Evolutionary conservation across 92 coral and sea anemone genomes (phyloP).

Genomic region (Porites rus): DNA sequence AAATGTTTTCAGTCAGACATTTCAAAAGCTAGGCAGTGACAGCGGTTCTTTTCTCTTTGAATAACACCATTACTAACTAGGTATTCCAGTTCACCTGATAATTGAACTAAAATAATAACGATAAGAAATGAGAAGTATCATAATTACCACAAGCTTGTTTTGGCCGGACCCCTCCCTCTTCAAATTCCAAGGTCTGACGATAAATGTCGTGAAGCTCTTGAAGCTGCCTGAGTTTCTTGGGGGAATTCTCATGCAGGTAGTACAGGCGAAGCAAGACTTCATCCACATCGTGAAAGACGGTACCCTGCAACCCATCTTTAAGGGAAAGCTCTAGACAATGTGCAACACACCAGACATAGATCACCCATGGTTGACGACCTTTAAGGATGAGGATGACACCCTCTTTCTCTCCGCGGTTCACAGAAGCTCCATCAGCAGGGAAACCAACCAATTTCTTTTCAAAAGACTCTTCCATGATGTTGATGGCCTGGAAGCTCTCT

Average conservation of each 20-base stretch:
- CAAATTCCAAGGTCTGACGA: constrained; percentile 71
- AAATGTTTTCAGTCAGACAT: background rate
- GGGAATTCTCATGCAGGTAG: constrained; percentile 38
- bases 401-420: constrained; percentile 71
- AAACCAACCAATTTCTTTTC: constrained; percentile 69
- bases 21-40: constrained; percentile 17
- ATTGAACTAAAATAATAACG: background rate
- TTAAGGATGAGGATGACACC: constrained; percentile 68
- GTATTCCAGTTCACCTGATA: constrained; percentile 12
- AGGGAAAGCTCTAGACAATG: constrained; percentile 79
- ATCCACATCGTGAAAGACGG: constrained; percentile 72
- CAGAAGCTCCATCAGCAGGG: constrained; percentile 67
- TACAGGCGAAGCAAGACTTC: constrained; percentile 72
- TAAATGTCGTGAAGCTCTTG: constrained; percentile 63
- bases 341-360: constrained; percentile 84
- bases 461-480: constrained; percentile 58
- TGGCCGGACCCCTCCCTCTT: constrained; percentile 74
- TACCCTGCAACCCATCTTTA: constrained; percentile 68
- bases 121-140: background rate
- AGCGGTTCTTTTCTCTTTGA: background rate
- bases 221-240: no score
- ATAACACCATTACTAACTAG: background rate
- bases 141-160: constrained; percentile 74
- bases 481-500: constrained; percentile 31
- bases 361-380: constrained; percentile 56